Evolutionary conservation across 2,888 invertebrate genomes (phyloP).

Genomic region (Yponomeuta malinellus): DNA sequence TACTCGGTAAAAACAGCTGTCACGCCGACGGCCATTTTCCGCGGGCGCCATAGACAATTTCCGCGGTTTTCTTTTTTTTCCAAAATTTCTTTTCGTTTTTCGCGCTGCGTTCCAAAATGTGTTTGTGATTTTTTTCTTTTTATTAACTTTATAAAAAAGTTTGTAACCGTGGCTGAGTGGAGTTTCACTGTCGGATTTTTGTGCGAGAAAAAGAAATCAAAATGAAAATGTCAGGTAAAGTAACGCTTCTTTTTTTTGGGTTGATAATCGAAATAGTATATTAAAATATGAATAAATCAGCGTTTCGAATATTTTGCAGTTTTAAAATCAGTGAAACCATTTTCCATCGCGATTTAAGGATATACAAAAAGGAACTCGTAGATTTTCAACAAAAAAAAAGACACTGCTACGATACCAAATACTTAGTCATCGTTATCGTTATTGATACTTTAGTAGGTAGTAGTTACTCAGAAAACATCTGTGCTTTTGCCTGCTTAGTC

Average conservation of each 20-base stretch:
- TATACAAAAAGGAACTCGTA: too few species aligned
- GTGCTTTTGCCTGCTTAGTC: background rate
- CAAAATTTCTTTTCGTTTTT: background rate
- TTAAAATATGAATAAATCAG: too few species aligned
- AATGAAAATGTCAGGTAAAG: background rate
- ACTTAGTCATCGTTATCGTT: too few species aligned
- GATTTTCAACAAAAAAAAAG: too few species aligned
- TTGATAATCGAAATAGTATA: background rate
- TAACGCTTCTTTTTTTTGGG: background rate
- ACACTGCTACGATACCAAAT: too few species aligned
- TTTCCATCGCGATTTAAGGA: too few species aligned
- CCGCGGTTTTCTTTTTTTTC: background rate
- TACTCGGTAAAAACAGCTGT: background rate
- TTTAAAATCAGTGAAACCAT: too few species aligned
- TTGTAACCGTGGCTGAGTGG: background rate
- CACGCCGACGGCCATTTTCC: background rate
- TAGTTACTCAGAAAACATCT: background rate
- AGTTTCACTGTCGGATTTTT: background rate
- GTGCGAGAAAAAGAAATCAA: background rate
- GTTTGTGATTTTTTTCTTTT: background rate
- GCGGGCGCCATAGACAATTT: background rate
- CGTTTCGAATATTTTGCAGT: too few species aligned
- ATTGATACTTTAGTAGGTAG: background rate
- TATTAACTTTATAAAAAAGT: background rate
- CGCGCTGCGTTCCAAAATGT: background rate